Evolutionary conservation across 2,113 vertebrate species (phyloP), one percentile per base, ranked within the genome.

Genomic region (Pyrgilauda ruficollis): DNA sequence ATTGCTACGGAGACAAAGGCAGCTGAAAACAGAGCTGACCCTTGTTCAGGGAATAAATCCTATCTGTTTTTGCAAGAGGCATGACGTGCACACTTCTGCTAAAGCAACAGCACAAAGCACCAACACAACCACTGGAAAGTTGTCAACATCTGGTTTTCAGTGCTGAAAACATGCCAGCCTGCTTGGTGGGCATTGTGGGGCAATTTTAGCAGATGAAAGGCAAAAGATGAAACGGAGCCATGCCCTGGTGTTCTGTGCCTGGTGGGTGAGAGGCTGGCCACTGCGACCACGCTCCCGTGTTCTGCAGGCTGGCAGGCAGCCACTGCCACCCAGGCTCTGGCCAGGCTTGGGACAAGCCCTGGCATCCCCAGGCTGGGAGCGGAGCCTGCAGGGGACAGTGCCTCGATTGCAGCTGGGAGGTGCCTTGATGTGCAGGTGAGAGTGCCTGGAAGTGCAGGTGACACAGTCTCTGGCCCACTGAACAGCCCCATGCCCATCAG

Each of bases 181-280:
- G 11, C 47, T 63, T 35, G n/a, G 52, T 35, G n/a, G 52, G 79
- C 55, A 39, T 13, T 1, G 20, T 4, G 22, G 44, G 64, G n/a
- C 61, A 63, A 20, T 41, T 74, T 59, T 27, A 67, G 72, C 39
- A 89, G 69, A 31, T 16, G 50, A 80, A 93, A 66, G 79, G 62
- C 58, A 41, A 9, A 23, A n/a, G 43, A 24, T 15, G 30, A 87
- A 35, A 23, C 0, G 0, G 46, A 62, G 64, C 20, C 55, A 22
- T 1, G 0, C 30, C 49, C 72, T 52, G 0, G 4, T 8, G 63
- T 7, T 75, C 4, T 30, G 44, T 64, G 9, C 7, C 15, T 27
- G 70, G 43, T 11, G 47, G 43, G 41, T 1, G 31, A 31, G 64
- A 23, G 14, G 52, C 27, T 24, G 68, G 13, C 44, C 66, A 20